These are phyloP conservation scores for Podargus strigoides DNA, from an alignment of 2,797 vertebrate genomes.

Conservation along the genomic window DNA sequence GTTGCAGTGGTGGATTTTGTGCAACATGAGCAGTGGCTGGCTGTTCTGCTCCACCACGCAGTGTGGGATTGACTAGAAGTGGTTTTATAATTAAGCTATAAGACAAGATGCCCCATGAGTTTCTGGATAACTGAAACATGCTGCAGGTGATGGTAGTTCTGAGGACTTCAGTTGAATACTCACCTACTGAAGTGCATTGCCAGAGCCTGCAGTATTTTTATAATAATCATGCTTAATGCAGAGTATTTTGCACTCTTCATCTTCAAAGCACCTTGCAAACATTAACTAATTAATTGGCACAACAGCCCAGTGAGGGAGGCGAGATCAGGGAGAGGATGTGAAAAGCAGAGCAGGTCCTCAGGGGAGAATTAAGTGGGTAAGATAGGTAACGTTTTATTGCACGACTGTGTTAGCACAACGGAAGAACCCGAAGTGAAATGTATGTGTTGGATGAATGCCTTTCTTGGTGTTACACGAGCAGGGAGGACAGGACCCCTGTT, in stretches of 20 bases:
- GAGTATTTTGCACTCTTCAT: neutral
- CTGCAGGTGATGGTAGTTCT: neutral
- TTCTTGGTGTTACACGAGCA: neutral
- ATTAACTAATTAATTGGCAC: neutral
- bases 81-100: neutral
- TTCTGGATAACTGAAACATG: neutral
- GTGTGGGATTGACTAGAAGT: neutral
- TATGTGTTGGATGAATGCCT: neutral
- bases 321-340: neutral
- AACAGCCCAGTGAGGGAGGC: neutral
- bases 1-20: neutral
- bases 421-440: neutral
- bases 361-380: neutral
- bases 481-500: neutral
- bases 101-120: neutral
- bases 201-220: neutral
- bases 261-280: neutral
- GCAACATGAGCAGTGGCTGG: rapidly evolving
- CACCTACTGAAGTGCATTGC: neutral
- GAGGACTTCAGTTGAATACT: neutral
- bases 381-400: neutral
- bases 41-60: neutral
- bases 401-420: neutral
- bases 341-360: neutral
- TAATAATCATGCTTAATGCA: neutral